Evolutionary conservation across 2,113 vertebrate species (phyloP).

Genomic region (Orthonyx spaldingii): DNA sequence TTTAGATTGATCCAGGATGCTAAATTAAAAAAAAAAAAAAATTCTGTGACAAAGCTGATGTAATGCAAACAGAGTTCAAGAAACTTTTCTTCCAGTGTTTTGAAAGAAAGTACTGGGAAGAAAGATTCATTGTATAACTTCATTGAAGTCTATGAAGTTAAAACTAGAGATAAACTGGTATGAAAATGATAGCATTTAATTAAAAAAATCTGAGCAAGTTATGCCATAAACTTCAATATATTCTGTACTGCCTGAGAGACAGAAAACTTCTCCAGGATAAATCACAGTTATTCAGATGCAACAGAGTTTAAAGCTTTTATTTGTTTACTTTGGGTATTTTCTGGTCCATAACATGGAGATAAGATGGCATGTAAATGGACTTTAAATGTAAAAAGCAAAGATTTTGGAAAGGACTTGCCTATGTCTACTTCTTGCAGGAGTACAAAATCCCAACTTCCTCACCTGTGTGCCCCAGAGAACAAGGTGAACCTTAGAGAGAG

Average conservation of each 20-base stretch:
- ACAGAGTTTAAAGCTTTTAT: neutral
- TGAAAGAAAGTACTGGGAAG: neutral
- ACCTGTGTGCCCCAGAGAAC: neutral
- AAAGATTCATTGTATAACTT: neutral
- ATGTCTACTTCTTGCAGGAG: neutral
- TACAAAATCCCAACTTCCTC: neutral
- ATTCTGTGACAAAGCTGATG: neutral
- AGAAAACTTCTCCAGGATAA: neutral
- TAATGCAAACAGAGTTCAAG: neutral
- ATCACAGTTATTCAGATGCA: neutral
- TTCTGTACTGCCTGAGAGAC: neutral
- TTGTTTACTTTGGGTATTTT: neutral
- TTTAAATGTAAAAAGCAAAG: neutral
- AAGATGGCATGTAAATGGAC: neutral
- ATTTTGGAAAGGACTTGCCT: neutral
- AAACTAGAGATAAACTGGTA: neutral
- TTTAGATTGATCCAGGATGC: slow-evolving; percentile 6
- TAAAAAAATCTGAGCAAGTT: neutral
- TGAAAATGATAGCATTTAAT: neutral
- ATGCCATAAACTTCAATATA: neutral
- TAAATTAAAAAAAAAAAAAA: neutral
- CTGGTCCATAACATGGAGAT: neutral
- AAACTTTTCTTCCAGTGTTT: neutral
- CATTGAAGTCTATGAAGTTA: neutral
- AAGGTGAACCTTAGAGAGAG: neutral